Evolutionary conservation across 2,113 vertebrate genomes (phyloP).

Genomic region (Haemorhous mexicanus): DNA sequence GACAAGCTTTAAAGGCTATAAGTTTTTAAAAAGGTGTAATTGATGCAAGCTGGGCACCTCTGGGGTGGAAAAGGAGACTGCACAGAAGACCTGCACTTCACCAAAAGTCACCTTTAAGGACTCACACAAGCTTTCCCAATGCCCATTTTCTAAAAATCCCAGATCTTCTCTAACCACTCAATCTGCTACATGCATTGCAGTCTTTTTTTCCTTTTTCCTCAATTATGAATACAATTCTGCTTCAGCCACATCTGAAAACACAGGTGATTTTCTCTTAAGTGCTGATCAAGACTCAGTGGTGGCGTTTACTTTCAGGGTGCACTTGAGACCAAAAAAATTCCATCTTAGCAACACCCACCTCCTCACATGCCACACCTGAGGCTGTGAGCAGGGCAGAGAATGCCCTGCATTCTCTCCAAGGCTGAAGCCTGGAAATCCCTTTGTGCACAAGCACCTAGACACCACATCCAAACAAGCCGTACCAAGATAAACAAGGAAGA

Average conservation of each 20-base stretch:
- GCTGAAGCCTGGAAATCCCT: background rate
- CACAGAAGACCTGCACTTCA: background rate
- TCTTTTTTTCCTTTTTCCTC: background rate
- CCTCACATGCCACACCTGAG: background rate
- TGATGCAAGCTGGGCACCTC: background rate
- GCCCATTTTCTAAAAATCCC: background rate
- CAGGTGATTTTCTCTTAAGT: background rate
- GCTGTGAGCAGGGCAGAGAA: slow-evolving; percentile 18
- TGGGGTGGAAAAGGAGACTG: background rate
- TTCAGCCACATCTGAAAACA: background rate
- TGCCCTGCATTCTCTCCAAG: background rate
- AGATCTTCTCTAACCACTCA: background rate
- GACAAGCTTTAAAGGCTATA: background rate
- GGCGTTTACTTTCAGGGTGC: background rate
- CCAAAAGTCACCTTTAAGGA: background rate
- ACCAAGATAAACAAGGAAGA: background rate
- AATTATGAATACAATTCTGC: background rate
- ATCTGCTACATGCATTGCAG: background rate
- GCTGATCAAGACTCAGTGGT: background rate
- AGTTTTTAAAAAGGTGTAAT: background rate
- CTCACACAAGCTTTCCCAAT: background rate
- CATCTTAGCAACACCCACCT: background rate
- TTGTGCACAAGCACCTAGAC: background rate
- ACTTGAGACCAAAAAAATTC: slow-evolving; percentile 12
- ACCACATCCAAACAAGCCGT: background rate